Evolutionary conservation across 2,888 invertebrate species (phyloP), one percentile per base, ranked within the genome.

Genomic region (Helobdella robusta): DNA sequence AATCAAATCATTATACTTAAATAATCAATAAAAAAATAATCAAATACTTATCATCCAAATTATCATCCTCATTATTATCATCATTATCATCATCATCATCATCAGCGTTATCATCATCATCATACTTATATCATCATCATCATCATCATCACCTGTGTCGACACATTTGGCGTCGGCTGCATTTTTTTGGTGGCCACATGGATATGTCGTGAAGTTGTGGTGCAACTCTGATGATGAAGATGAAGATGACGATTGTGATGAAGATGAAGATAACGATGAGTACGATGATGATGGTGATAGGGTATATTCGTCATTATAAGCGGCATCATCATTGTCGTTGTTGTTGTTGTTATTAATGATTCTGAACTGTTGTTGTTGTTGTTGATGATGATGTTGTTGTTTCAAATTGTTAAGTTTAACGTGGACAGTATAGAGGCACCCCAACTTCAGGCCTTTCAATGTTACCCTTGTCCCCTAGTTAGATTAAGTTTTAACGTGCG

Each of bases 161-260:
- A 56, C 32, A 28, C 56, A 56, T n/a, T 2, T n/a, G n/a, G n/a
- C 8, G 56, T 56, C 30, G n/a, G 28, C n/a, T n/a, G n/a, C 28
- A 2, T 1, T 1, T 56, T 30, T 25, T 5, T 28, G 6, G 20
- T 30, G 28, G 5, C 56, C 56, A 30, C 56, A 56, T 5, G 56
- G 32, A 1, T 28, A 32, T n/a, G 56, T 56, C 28, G 56, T 32
- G 28, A 56, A 56, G 32, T 32, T 56, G 56, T 30, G 5, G 5
- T 56, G 56, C 6, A 30, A 30, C 8, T 50, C 30, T 50, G 63
- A 32, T 30, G 63, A n/a, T 2, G 63, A 63, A 34, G 63, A 48
- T 44, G 63, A 32, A 28, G 62, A 48, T 48, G 62, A 62, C 50
- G 46, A 62, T 48, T 46, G 48, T 62, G 62, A 62, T 44, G 62